These are phyloP conservation scores for Orycteropus afer DNA, from an alignment of 2,113 vertebrate species.

Conservation along the genomic window DNA sequence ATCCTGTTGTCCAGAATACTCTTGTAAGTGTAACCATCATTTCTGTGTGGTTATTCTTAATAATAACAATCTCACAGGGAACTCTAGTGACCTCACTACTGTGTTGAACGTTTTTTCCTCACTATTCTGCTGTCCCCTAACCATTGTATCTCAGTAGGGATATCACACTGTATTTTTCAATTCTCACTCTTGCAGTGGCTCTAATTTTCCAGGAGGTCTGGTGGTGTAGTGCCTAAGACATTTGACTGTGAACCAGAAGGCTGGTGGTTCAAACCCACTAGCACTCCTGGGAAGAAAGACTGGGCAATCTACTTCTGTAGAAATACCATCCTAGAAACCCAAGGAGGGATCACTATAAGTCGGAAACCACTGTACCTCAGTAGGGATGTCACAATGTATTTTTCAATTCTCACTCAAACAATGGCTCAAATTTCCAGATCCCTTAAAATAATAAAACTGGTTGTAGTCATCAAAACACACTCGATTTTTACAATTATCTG, in stretches of 20 bases:
- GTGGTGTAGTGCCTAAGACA: too few species aligned
- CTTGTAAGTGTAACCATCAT: slow-evolving; percentile 27
- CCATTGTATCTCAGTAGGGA: neutral
- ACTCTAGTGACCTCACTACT: neutral
- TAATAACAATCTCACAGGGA: slow-evolving; percentile 30
- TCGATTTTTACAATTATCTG: neutral
- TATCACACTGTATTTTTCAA: too few species aligned
- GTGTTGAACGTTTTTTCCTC: neutral
- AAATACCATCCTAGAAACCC: too few species aligned
- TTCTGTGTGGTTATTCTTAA: slow-evolving; percentile 55
- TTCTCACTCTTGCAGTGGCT: too few species aligned
- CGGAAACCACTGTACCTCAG: neutral
- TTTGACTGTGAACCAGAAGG: too few species aligned
- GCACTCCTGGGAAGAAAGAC: too few species aligned
- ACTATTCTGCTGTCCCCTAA: neutral
- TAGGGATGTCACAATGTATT: neutral
- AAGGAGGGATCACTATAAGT: too few species aligned
- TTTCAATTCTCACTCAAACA: neutral
- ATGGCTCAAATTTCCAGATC: slow-evolving; percentile 14
- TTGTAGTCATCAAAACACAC: neutral
- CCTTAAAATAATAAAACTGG: neutral
- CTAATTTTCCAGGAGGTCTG: too few species aligned
- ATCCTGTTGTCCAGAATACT: slow-evolving; percentile 9
- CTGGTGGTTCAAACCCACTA: too few species aligned
- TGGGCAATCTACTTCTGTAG: neutral